Base-by-base conservation (phyloP, 37 sponge, comb jelly and placozoan species). In the Diacarnus erythraeanus region DNA sequence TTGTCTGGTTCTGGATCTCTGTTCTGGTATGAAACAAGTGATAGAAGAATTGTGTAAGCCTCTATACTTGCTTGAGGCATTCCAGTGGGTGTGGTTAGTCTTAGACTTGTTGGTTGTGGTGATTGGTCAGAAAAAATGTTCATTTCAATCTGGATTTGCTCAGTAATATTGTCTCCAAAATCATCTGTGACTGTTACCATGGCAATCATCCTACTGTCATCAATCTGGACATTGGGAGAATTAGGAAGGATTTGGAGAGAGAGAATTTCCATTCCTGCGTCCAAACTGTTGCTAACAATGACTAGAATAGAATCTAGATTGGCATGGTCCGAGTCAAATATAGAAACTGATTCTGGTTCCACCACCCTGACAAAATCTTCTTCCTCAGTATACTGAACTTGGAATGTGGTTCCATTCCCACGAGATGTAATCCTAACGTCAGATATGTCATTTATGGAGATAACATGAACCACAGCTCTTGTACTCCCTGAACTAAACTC, bases 361-460 rank as follows among this genome's bases (percentile, higher is more conserved):
- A 92, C 93, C 33, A 96, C 80, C 56, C 76, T 57, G 21, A 89
- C 88, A 76, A 59, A 87, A 1, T 80, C 75, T 3, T 78, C 70
- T 33, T 92, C 90, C 42, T 96, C 93, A 18, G 77, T 78, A 70
- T 74, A 92, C 69, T 83, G 38, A 27, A 84, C 77, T 2, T 9
- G 1, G 47, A 74, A 89, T 3, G 12, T 8, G 3, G 65, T 21
- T 1, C 91, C 90, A 59, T 84, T 76, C 37, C 79, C 87, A 1
- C 42, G 70, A 5, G 29, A 15, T 6, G 80, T 43, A 37, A 96
- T 88, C 15, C 39, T 33, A 1, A 96, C 38, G 27, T 51, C 64
- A 21, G 96, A 51, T 3, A 77, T 75, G 66, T 96, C 93, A 60
- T 96, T 87, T 41, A 89, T 80, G 22, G 90, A 92, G 18, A 75